phyloP scores from a whole-genome alignment of 2,113 vertebrate species.

The Plecturocebus donacophilus region DNA sequence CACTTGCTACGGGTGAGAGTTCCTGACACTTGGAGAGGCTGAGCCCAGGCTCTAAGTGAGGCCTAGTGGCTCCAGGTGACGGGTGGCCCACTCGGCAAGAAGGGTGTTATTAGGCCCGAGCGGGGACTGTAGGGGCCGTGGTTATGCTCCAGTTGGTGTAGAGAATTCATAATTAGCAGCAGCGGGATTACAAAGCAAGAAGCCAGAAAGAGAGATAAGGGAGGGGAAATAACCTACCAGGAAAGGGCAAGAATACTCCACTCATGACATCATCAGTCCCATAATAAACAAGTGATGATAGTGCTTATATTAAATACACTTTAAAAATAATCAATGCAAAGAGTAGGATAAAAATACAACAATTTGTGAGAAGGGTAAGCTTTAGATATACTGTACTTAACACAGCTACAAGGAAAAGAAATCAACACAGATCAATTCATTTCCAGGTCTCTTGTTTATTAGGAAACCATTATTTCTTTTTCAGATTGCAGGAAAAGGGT shows the following conservation, averaged over 20 bases:
- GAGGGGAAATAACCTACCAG: neutral
- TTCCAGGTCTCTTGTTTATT: conserved; percentile 21
- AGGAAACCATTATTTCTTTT: neutral
- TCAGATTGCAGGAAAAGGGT: neutral
- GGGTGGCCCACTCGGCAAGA: neutral
- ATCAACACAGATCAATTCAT: neutral
- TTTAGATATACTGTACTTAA: neutral
- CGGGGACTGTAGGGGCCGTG: neutral
- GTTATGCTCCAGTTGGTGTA: neutral
- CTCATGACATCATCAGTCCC: neutral
- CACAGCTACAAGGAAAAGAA: neutral
- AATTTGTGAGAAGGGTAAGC: neutral
- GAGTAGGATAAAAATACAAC: neutral
- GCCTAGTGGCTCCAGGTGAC: neutral
- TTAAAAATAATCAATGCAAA: neutral
- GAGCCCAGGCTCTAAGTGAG: neutral
- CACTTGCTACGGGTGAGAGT: neutral
- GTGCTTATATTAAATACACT: neutral
- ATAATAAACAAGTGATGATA: neutral
- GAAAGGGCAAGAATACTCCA: neutral
- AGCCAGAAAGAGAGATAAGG: conserved; percentile 17
- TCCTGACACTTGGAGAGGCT: neutral
- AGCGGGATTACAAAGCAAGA: conserved; percentile 39
- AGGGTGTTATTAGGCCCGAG: neutral
- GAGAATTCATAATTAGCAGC: conserved; percentile 60